Evolutionary conservation across 2,888 invertebrate genomes (phyloP), one percentile per base, ranked within the genome.

Genomic region (Lottia scabra): DNA sequence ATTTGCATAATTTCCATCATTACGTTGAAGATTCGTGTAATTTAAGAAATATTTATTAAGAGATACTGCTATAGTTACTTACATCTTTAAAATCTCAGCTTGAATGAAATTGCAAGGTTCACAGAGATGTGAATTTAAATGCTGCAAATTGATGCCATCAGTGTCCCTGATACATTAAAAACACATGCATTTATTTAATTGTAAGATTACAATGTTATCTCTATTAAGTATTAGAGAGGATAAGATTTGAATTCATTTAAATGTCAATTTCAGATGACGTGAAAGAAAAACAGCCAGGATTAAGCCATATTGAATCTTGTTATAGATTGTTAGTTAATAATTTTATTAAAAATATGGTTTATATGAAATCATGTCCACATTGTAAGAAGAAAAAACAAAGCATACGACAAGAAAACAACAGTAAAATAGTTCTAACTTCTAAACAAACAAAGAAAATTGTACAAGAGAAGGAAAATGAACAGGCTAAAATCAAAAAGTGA

Each of bases 221-320:
- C n/a, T n/a, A n/a, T n/a, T n/a, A n/a, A n/a, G 38, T 10, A 38
- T 38, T 38, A 8, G 8, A 38, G 38, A 38, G 38, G 38, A 38
- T 8, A 1, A 8, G 10, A 38, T 19, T 56, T 23, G 10, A 23
- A 23, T 56, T 56, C 19, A 19, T 56, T 56, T n/a, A n/a, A n/a
- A n/a, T n/a, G n/a, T 23, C 38, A 38, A 38, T 19, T 56, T 23
- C 56, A 56, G 56, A 56, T 56, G 56, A 23, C 23, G 56, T 23
- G 5, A 56, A 56, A 23, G 56, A 56, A 23, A 56, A 56, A 56
- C n/a, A 56, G 13, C 19, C 56, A 15, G 56, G 56, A 8, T 56
- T 56, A 56, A 56, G 56, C 56, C 56, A 56, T 23, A 56, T 56
- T 10, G 56, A 56, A 56, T 56, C 56, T 23, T 56, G 56, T 23